Evolutionary conservation across 37 sponge, comb jelly and placozoan species (phyloP), one percentile per base, ranked within the genome.

Genomic region (Agelas oroides): DNA sequence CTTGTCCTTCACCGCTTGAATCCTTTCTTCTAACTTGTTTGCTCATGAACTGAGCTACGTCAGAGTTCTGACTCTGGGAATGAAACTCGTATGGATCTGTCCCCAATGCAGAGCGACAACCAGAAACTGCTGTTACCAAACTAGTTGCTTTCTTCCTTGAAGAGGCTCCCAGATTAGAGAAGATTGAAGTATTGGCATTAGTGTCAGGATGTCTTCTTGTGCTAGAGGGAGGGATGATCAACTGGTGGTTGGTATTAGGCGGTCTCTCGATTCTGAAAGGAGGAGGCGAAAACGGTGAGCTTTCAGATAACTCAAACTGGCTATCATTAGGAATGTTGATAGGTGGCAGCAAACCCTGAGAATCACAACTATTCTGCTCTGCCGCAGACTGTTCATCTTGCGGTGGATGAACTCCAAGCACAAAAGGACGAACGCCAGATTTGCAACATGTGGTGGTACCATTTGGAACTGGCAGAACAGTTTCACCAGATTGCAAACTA

Each of bases 251-350:
- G 2, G 5, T 2, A n/a, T n/a, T 28, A 5, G 63, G 27, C 2
- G 63, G 27, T 5, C n/a, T 61, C 11, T 61, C 27, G 2, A 25
- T 28, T 27, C 63, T 61, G 25, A 61, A n/a, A 11, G 63, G 2
- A 61, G 63, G 12, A 13, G 63, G 63, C 27, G 63, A 25, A 25
- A 25, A 27, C 63, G 3, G 63, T 5, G 25, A 61, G 33, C 27
- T 67, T 67, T 28, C 77, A 61, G 77, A 77, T 18, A 41, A 1
- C 11, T 78, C 66, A 41, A 78, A 78, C 30, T 78, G 79, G 62
- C 79, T 78, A 32, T 78, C 79, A 11, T 32, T 32, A 34, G 79
- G 52, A 24, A 78, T 19, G 61, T 36, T 61, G 41, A 78, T 40
- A 39, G 32, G 31, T 14, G 60, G 53, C 2, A 78, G 46, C 25